Evolutionary conservation across 2,888 invertebrate species (phyloP).

Genomic region (Willowsia nigromaculata): DNA sequence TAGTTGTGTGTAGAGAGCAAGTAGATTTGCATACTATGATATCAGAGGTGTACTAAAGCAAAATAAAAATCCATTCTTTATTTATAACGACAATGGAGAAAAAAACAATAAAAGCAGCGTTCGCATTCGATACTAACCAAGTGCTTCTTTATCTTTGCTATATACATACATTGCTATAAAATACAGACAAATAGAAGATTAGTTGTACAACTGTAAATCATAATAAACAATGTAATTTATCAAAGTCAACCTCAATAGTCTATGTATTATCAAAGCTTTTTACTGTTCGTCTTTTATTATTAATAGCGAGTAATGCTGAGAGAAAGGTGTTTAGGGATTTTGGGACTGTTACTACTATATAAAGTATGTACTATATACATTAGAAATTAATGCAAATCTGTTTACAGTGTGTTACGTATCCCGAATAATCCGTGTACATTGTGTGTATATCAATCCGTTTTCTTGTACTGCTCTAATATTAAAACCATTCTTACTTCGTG

Average conservation of each 20-base stretch:
- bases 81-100: background rate
- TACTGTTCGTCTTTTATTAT: conserved; percentile 15
- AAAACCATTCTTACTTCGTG: background rate
- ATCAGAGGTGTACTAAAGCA: background rate
- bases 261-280: conserved; percentile 8
- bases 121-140: conserved; percentile 58
- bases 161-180: conserved; percentile 7
- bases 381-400: background rate
- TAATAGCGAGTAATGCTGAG: background rate
- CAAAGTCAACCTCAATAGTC: conserved; percentile 5
- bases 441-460: background rate
- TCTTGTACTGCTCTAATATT: background rate
- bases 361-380: background rate
- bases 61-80: background rate
- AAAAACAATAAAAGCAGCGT: conserved; percentile 21
- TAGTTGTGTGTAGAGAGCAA: too few species aligned
- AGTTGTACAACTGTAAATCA: background rate
- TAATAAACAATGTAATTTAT: background rate
- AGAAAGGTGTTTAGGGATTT: background rate
- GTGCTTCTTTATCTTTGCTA: conserved; percentile 69
- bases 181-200: background rate
- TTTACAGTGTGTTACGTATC: background rate
- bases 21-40: background rate
- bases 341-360: background rate
- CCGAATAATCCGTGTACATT: background rate